phyloP scores from a whole-genome alignment of 2,888 invertebrate species.

The Abrostola tripartita region DNA sequence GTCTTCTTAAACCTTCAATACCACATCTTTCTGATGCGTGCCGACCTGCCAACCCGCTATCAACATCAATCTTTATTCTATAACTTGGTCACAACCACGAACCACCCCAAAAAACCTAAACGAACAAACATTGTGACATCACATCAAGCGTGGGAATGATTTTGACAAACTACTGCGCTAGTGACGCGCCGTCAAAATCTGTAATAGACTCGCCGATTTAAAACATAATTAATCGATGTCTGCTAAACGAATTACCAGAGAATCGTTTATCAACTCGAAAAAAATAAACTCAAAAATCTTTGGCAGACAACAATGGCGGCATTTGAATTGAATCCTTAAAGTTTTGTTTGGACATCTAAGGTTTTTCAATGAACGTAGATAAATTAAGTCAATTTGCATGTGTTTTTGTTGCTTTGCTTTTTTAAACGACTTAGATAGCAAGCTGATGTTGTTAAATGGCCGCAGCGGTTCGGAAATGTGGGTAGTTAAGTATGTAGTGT shows the following conservation, averaged over 20 bases:
- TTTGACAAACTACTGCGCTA: slow-evolving; percentile 77
- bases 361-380: slow-evolving; percentile 66
- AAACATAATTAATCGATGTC: slow-evolving; percentile 78
- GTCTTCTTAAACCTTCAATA: neutral
- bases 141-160: slow-evolving; percentile 59
- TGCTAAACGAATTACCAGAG: slow-evolving; percentile 63
- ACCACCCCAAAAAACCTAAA: slow-evolving; percentile 40
- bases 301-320: slow-evolving; percentile 84
- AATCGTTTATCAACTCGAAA: slow-evolving; percentile 75
- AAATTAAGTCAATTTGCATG: slow-evolving; percentile 62
- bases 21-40: slow-evolving; percentile 6
- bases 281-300: slow-evolving; percentile 73
- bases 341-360: slow-evolving; percentile 73
- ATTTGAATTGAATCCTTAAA: slow-evolving; percentile 83
- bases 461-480: slow-evolving; percentile 36
- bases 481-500: slow-evolving; percentile 10
- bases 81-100: slow-evolving; percentile 28
- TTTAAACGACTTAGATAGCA: slow-evolving; percentile 40
- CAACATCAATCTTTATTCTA: slow-evolving; percentile 48
- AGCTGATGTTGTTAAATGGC: slow-evolving; percentile 47
- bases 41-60: neutral
- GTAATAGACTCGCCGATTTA: slow-evolving; percentile 77
- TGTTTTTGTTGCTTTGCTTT: slow-evolving; percentile 50
- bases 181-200: slow-evolving; percentile 78
- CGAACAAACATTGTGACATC: slow-evolving; percentile 70